These are phyloP conservation scores for Gallinago solitaria DNA, from an alignment of 2,797 vertebrate genomes.

Conservation along the genomic window DNA sequence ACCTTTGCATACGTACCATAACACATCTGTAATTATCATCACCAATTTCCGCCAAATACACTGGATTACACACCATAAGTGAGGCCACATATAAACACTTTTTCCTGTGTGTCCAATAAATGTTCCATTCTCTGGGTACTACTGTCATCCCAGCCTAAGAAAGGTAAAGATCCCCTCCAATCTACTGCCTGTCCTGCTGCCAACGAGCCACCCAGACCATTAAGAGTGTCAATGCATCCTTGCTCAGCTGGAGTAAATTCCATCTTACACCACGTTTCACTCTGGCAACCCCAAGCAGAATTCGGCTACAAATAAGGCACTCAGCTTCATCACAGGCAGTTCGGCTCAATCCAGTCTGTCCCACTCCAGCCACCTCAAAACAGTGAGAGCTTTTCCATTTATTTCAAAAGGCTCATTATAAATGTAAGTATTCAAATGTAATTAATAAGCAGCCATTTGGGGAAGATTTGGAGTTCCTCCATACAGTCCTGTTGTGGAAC, in stretches of 20 bases:
- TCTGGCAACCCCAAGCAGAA: neutral
- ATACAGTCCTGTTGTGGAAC: neutral
- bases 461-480: neutral
- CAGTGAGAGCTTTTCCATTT: neutral
- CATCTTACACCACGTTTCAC: neutral
- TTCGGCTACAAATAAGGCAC: neutral
- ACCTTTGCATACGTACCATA: neutral
- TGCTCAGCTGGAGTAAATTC: neutral
- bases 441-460: neutral
- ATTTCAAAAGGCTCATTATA: neutral
- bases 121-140: neutral
- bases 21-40: neutral
- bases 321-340: accelerated
- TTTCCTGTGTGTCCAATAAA: neutral
- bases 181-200: neutral
- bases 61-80: neutral
- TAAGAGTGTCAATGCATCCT: neutral
- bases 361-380: neutral
- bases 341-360: neutral
- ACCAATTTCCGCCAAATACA: neutral
- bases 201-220: accelerated
- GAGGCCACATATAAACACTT: neutral
- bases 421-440: neutral
- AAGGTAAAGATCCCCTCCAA: neutral
- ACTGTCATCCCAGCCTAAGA: neutral